Evolutionary conservation across 2,888 invertebrate genomes (phyloP), one percentile per base, ranked within the genome.

Genomic region (Priocnemis perturbator): DNA sequence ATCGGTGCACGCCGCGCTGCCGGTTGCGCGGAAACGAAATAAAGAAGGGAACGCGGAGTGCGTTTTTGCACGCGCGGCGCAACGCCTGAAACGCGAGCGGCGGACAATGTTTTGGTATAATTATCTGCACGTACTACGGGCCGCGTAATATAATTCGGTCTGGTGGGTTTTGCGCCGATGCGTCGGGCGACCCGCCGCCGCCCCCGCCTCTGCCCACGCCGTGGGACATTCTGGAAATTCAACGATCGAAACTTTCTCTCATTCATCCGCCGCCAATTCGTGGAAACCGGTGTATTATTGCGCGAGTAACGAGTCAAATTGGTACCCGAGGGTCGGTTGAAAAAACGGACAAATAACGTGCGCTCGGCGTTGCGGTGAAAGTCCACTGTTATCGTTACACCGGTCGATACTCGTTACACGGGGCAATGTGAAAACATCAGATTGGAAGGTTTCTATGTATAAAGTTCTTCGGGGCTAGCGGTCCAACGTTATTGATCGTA

Each of bases 21-120:
- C 62, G 67, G 65, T 57, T 19, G 52, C 55, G 47, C 61, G 61
- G 26, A 70, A 77, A 81, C 69, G 70, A 77, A 76, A 81, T 76
- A 77, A 81, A 79, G 66, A 65, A 71, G 48, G 62, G 23, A 72
- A 57, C 63, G 26, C 61, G 62, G 23, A 72, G 53, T 61, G 26
- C 61, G 62, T 71, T 78, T 73, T 74, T 73, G 52, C 73, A 37
- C 21, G 23, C 26, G 57, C 64, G 66, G 64, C 44, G 48, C 57
- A 64, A 61, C 57, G 57, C 59, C 64, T 45, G 17, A 19, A 52
- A 52, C 15, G 56, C 61, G 73, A 53, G 56, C 63, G 59, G 21
- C 52, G 56, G 57, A 58, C 76, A 66, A 64, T 80, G 74, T 77
- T 81, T 77, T 73, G 53, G 75, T 72, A 78, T 81, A 82, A 83